These are phyloP conservation scores for Lontra canadensis DNA, from an alignment of 2,113 vertebrate genomes.

Conservation along the genomic window DNA sequence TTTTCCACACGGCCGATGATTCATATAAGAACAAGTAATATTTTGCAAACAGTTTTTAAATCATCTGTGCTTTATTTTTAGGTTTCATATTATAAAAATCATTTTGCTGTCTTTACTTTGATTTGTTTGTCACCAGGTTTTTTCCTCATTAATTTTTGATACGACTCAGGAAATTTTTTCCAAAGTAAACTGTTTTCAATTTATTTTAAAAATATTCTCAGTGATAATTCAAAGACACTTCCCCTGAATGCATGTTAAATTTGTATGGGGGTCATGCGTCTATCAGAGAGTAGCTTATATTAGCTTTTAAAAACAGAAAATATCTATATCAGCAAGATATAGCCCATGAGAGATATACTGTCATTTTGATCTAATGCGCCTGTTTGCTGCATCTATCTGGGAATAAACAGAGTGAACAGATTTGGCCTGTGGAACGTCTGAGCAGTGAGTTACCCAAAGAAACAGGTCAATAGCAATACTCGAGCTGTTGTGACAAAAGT, in stretches of 20 bases:
- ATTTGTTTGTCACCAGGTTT: neutral
- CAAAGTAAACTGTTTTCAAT: neutral
- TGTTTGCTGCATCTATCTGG: neutral
- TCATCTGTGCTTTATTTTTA: slow-evolving; percentile 16
- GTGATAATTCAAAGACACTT: slow-evolving; percentile 11
- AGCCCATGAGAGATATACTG: neutral
- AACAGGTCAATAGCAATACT: slow-evolving; percentile 4
- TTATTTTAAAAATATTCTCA: neutral
- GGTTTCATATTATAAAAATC: neutral
- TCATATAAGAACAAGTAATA: neutral
- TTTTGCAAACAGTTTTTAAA: neutral
- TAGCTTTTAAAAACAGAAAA: slow-evolving; percentile 60
- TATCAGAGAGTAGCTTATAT: slow-evolving; percentile 48
- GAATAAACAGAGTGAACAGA: neutral
- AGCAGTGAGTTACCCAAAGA: slow-evolving; percentile 1
- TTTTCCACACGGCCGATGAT: neutral
- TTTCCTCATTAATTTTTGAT: slow-evolving; percentile 2
- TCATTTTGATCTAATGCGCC: slow-evolving; percentile 16
- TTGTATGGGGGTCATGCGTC: neutral
- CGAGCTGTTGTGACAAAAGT: neutral
- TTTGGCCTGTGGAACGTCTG: neutral
- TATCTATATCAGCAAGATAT: neutral
- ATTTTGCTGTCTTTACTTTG: neutral
- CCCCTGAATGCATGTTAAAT: neutral
- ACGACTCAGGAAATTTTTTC: neutral